Base-by-base conservation (phyloP, 2,888 invertebrate species). In the Ophion slaviceki region DNA sequence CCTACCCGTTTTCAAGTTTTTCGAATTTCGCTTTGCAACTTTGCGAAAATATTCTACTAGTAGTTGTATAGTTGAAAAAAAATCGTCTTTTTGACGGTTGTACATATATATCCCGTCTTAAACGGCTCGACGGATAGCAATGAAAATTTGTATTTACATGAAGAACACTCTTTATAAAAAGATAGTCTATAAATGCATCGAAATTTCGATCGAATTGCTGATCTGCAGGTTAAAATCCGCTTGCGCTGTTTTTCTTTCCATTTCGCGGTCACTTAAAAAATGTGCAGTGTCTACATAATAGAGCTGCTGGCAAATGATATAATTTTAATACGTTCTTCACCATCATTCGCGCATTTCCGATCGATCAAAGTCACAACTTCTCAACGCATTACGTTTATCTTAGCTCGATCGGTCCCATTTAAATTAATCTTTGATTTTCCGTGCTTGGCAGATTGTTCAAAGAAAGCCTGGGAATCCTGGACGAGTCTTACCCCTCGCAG, bases 401-500 rank as follows among this genome's bases (percentile, higher is more conserved):
- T 24, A 62, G n/a, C 80, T 61, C 81, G 66, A 79, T 68, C 68
- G 85, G 86, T 24, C 57, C 86, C 68, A 47, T 74, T 32, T 8
- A 0, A 7, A 62, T 28, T 24, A 47, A 80, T 28, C 11, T 28
- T 67, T 53, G 61, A 14, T n/a, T 67, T 24, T 67, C 24, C 8
- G 36, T 61, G 20, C 28, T 17, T 77, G 10, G 36, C 67, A 86
- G 86, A 57, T 36, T 88, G 67, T 92, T 92, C 80, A 92, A 92
- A 82, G 89, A 91, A 80, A 91, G 90, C 80, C 84, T 92, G 40
- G 87, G 88, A 24, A 80, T 88, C 45, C 76, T 92, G 5, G 92
- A 92, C 74, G 89, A 89, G 68, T 90, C 91, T 28, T 93, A 92
- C 84, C 89, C 91, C 14, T 91, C 92, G 5, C 90, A 91, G 80